Conservation (phyloP, 2,888 invertebrate species). For the Drosophila prostipennis region DNA sequence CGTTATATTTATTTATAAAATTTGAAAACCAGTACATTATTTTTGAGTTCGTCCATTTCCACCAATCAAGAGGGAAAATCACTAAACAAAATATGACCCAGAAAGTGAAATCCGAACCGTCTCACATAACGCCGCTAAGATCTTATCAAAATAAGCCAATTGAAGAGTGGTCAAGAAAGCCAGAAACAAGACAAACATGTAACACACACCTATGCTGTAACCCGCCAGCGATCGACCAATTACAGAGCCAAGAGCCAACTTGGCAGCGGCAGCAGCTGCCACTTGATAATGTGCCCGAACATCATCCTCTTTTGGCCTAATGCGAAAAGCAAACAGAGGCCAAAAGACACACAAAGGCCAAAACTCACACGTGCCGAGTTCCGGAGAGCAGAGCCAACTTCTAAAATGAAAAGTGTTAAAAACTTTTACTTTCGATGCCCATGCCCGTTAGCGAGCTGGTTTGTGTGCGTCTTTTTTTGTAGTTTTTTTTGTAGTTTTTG, state of each 20-base stretch:
- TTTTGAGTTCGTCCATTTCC: too few species aligned
- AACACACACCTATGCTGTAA: constrained; percentile 44
- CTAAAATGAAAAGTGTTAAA: constrained; percentile 77
- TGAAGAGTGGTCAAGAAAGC: constrained; percentile 18
- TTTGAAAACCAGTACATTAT: background rate
- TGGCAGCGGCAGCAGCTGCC: constrained; percentile 48
- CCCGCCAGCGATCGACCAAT: constrained; percentile 23
- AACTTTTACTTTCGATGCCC: constrained; percentile 74
- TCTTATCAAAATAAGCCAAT: constrained; percentile 42
- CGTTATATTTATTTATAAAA: too few species aligned
- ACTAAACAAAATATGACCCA: constrained; percentile 18
- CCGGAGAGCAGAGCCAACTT: constrained; percentile 51
- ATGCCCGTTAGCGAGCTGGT: constrained; percentile 20
- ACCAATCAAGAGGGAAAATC: constrained; percentile 9
- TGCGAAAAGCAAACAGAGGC: constrained; percentile 69
- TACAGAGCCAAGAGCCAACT: constrained; percentile 34
- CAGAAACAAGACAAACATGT: constrained; percentile 21
- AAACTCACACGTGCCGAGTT: constrained; percentile 19
- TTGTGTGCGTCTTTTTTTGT: constrained; percentile 9
- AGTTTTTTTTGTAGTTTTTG: constrained; percentile 35
- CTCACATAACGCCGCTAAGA: constrained; percentile 25
- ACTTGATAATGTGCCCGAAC: constrained; percentile 64
- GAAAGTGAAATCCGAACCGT: constrained; percentile 11
- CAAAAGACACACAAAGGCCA: constrained; percentile 30
- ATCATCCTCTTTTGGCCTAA: constrained; percentile 58